Base-by-base conservation (phyloP, 2,113 vertebrate species). In the Mormyrus iriodes region DNA sequence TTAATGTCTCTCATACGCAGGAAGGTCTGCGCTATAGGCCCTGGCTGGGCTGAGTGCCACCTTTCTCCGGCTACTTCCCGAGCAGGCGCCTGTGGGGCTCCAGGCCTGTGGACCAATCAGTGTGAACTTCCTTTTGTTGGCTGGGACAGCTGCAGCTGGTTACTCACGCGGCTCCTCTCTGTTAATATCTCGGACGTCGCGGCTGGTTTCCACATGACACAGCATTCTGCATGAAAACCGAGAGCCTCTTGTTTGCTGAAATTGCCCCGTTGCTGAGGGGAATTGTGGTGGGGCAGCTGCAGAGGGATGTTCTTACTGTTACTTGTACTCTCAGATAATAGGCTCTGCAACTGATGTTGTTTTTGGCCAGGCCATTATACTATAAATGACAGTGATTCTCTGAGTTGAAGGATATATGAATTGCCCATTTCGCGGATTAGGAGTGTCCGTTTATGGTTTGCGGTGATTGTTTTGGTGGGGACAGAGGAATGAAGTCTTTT, bases 281-380 rank as follows among this genome's bases (percentile, higher is more conserved):
- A 88, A 91, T 85, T 91, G 88, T 73, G 58, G 83, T 21, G 2
- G 88, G 48, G 31, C 61, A 91, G 86, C 91, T 90, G 89, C 76
- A 61, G 90, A 19, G 90, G 91, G 88, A 44, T n/a, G 89, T 88
- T 88, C 31, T 91, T 91, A 52, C n/a, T 89, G 89, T 52, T 90
- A 90, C 93, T 88, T 39, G 31, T 46, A 49, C 7, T 51, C 7
- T 35, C 31, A 7, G 46, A 79, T 52, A 48, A 48, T 73, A 27
- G 73, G 27, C n/a, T 13, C 17, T 17, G 27, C 12, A 69, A 42
- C 27, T 83, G 31, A 44, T 58, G 19, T 83, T 44, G 19, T 53
- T 44, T 89, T 83, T 89, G 76, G 35, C 24, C 6, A 46, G 27
- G 15, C 88, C 58, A n/a, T 53, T 55, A 49, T 31, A 39, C 31